phyloP scores from a whole-genome alignment of 2,113 vertebrate species.

The Platycercus adscitus region DNA sequence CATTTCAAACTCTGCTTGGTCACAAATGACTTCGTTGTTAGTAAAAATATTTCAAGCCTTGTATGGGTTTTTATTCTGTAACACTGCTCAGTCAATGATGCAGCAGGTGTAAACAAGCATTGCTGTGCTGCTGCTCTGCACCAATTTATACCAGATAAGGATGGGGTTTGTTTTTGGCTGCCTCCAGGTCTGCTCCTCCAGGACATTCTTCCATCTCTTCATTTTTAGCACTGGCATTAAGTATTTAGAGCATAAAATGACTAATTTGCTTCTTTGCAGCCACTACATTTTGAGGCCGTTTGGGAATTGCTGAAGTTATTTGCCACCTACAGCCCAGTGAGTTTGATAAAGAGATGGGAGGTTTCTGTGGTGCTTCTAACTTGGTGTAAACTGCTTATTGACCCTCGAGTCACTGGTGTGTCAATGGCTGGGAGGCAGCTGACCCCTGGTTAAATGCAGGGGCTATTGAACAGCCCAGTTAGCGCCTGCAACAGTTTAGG shows the following conservation, averaged over 20 bases:
- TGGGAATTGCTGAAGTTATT: slow-evolving; percentile 12
- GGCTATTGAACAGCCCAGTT: background rate
- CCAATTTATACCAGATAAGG: background rate
- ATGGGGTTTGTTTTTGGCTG: background rate
- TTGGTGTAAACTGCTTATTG: background rate
- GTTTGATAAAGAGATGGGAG: background rate
- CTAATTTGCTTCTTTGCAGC: slow-evolving; percentile 25
- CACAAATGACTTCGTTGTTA: slow-evolving; percentile 6
- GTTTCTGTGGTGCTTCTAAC: background rate
- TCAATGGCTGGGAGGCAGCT: background rate
- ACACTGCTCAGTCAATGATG: background rate
- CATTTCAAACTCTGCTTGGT: background rate
- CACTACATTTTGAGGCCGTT: background rate
- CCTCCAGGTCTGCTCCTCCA: slow-evolving; percentile 47
- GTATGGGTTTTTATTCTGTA: fast-evolving
- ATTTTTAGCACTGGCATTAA: slow-evolving; percentile 51
- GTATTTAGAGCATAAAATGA: slow-evolving; percentile 30
- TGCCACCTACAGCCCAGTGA: slow-evolving; percentile 6
- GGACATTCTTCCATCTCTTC: slow-evolving; percentile 26
- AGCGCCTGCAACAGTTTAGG: background rate
- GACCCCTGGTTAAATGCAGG: fast-evolving
- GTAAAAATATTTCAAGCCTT: background rate
- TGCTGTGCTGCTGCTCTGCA: fast-evolving
- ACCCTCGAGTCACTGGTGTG: fast-evolving
- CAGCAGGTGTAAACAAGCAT: fast-evolving